These are phyloP conservation scores for Pyrgus malvae DNA, from an alignment of 2,888 invertebrate species.

Conservation along the genomic window DNA sequence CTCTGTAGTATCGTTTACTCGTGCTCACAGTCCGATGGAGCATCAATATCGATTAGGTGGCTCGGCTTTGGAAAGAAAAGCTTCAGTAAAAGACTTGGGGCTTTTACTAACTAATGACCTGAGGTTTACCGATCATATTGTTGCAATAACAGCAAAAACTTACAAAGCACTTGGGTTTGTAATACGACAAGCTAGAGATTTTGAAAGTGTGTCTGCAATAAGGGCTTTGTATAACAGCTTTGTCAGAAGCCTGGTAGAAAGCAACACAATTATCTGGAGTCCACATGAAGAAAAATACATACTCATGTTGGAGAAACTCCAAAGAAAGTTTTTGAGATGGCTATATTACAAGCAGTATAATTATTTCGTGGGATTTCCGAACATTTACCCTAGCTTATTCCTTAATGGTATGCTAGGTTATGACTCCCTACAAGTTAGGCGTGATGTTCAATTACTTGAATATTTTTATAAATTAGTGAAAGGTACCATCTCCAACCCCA, in stretches of 20 bases:
- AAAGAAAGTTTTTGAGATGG: not conserved
- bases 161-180: conserved; percentile 2
- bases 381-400: not conserved
- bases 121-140: not conserved
- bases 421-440: not conserved
- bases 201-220: not conserved
- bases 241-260: not conserved
- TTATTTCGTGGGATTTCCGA: not conserved
- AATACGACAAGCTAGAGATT: not conserved
- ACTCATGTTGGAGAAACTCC: conserved; percentile 6
- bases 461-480: too few relatives aligned
- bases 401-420: not conserved
- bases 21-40: not conserved
- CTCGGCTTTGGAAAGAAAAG: not conserved
- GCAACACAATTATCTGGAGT: not conserved
- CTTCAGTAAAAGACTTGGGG: not conserved
- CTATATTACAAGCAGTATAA: not conserved
- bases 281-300: not conserved
- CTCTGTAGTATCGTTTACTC: conserved; percentile 2
- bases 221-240: not conserved
- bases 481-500: too few relatives aligned
- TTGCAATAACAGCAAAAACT: not conserved
- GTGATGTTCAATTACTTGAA: too few relatives aligned
- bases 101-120: not conserved
- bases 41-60: not conserved